Evolutionary conservation across 2,797 vertebrate genomes (phyloP).

Genomic region (Tenualosa ilisha): DNA sequence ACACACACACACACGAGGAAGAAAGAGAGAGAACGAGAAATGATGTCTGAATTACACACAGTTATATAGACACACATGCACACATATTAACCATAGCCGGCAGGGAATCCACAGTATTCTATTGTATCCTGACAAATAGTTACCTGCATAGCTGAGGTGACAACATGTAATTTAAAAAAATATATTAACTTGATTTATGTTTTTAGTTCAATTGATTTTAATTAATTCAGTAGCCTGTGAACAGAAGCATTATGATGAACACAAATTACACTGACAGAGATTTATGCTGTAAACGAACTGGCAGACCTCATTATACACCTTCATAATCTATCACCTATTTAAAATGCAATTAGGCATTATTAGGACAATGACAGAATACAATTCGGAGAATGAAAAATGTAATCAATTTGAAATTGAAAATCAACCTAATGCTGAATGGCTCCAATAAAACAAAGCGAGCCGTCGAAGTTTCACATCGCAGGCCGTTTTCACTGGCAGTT

Average conservation of each 20-base stretch:
- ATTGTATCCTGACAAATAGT: slow-evolving; percentile 50
- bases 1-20: neutral
- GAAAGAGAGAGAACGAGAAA: neutral
- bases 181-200: slow-evolving; percentile 70
- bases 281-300: slow-evolving; percentile 72
- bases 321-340: slow-evolving; percentile 78
- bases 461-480: slow-evolving; percentile 59
- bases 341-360: slow-evolving; percentile 79
- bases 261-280: slow-evolving; percentile 72
- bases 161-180: slow-evolving; percentile 65
- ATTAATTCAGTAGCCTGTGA: slow-evolving; percentile 71
- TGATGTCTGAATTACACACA: neutral
- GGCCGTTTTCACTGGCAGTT: slow-evolving; percentile 52
- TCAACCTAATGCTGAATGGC: slow-evolving; percentile 59
- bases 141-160: slow-evolving; percentile 58
- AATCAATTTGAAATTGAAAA: slow-evolving; percentile 62
- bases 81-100: neutral
- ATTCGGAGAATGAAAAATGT: slow-evolving; percentile 57
- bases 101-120: neutral
- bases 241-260: slow-evolving; percentile 70
- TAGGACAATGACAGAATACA: slow-evolving; percentile 71
- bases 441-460: slow-evolving; percentile 44
- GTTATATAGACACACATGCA: slow-evolving; percentile 21
- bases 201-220: slow-evolving; percentile 72
- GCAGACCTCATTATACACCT: slow-evolving; percentile 67